Base-by-base conservation (phyloP, 1,140 invertebrate species). In the Homalodisca vitripennis region DNA sequence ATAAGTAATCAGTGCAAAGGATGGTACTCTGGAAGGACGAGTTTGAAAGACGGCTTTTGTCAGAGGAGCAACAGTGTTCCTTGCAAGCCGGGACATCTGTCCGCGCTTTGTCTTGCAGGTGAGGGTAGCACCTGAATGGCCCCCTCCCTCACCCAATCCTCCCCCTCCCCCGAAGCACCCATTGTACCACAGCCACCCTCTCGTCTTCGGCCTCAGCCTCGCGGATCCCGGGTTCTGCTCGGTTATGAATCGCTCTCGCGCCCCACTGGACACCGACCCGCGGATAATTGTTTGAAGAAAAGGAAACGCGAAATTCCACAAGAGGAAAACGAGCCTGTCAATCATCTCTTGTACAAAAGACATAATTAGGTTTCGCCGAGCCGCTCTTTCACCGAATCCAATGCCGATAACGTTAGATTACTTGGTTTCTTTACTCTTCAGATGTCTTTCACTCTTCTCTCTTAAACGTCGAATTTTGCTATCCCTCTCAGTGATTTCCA, bases 1-100 rank as follows among this genome's bases (percentile, higher is more conserved):
- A n/a, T n/a, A n/a, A n/a, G n/a, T n/a, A n/a, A n/a, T n/a, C n/a
- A n/a, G n/a, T n/a, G n/a, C n/a, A n/a, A n/a, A n/a, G n/a, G n/a
- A n/a, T n/a, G n/a, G n/a, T n/a, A n/a, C n/a, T n/a, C n/a, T n/a
- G n/a, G n/a, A n/a, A n/a, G n/a, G n/a, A n/a, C n/a, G n/a, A n/a
- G n/a, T n/a, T n/a, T n/a, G n/a, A n/a, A n/a, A n/a, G n/a, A n/a
- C n/a, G n/a, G n/a, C n/a, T n/a, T n/a, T n/a, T n/a, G n/a, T n/a
- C n/a, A n/a, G n/a, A n/a, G 22, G 22, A 22, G 48, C 22, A 51
- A 51, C 48, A 51, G 48, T 51, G 48, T 51, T 51, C 48, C 14
- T 51, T 51, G n/a, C n/a, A n/a, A n/a, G n/a, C n/a, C n/a, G 48
- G 48, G 48, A 51, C 48, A 51, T 51, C 48, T 51, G 48, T 51